Evolutionary conservation across 2,113 vertebrate genomes (phyloP).

Genomic region (Lucifuga dentata): DNA sequence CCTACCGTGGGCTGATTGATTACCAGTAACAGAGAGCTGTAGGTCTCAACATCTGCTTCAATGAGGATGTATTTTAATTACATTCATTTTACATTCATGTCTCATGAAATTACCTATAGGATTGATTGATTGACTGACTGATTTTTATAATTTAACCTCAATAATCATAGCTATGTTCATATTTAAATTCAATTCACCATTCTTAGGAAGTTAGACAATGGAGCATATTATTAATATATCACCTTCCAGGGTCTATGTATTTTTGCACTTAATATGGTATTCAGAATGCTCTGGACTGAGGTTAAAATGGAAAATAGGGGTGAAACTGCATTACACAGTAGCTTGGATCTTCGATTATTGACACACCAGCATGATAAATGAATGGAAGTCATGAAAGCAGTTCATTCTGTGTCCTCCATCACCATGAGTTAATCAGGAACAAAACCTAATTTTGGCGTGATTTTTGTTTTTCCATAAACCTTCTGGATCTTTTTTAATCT

Average conservation of each 20-base stretch:
- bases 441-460: not conserved
- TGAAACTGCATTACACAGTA: not conserved
- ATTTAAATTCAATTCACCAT: not conserved
- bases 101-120: not conserved
- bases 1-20: conserved; percentile 57
- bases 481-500: not conserved
- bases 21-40: conserved; percentile 38
- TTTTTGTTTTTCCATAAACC: not conserved
- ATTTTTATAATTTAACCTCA: not conserved
- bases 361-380: not conserved
- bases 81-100: not conserved
- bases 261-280: conserved; percentile 11
- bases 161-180: not conserved
- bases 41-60: conserved; percentile 28
- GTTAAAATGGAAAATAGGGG: conserved; percentile 3
- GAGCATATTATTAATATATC: conserved; percentile 17
- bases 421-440: not conserved
- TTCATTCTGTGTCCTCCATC: not conserved
- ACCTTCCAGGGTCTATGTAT: not conserved
- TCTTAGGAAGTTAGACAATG: not conserved
- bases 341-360: conserved; percentile 1
- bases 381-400: not conserved
- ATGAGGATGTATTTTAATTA: not conserved
- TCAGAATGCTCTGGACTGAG: not conserved
- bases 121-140: not conserved